Evolutionary conservation across 2,113 vertebrate species (phyloP).

Genomic region (Megaceryle maxima): DNA sequence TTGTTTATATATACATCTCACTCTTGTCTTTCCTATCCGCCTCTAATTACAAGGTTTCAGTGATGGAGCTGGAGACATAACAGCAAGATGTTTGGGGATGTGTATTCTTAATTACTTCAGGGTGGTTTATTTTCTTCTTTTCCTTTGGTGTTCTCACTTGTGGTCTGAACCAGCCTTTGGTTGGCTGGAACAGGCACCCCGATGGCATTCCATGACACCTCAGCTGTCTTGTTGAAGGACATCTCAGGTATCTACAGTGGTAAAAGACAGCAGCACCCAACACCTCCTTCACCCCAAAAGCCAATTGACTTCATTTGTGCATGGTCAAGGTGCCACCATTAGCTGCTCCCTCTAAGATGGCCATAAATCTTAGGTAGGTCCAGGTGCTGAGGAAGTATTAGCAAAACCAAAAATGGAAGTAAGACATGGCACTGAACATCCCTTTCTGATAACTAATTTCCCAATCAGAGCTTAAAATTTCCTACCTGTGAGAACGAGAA

Average conservation of each 20-base stretch:
- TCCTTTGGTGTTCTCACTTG: not conserved
- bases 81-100: not conserved
- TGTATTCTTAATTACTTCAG: slow-evolving; percentile 13
- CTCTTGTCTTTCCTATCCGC: slow-evolving; percentile 9
- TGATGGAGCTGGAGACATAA: not conserved
- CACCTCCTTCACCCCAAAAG: not conserved
- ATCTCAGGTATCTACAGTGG: not conserved
- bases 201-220: not conserved
- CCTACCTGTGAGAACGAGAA: not conserved
- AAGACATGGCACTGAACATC: not conserved
- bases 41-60: slow-evolving; percentile 28
- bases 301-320: not conserved
- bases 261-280: not conserved
- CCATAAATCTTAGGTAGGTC: not conserved
- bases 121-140: slow-evolving; percentile 8
- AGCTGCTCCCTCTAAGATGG: not conserved
- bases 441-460: not conserved
- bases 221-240: not conserved
- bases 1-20: slow-evolving; percentile 42
- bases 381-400: not conserved
- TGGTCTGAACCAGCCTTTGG: not conserved
- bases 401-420: not conserved
- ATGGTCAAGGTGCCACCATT: not conserved
- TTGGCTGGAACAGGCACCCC: not conserved
- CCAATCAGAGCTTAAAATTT: not conserved